phyloP scores from a whole-genome alignment of 2,888 invertebrate genomes.

The Agrotis exclamationis region DNA sequence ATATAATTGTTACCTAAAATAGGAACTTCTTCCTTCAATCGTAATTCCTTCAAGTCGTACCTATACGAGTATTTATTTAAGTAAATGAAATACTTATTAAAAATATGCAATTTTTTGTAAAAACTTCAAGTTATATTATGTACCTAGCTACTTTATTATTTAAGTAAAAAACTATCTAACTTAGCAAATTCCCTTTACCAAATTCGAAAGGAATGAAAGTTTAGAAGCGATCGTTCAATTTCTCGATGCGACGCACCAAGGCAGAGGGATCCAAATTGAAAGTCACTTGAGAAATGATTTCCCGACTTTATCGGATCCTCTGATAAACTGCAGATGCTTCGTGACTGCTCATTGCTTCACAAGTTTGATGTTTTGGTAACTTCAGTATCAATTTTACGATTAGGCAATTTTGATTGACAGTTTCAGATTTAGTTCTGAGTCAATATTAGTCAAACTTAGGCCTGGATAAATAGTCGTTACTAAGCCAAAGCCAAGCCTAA shows the following conservation, averaged over 20 bases:
- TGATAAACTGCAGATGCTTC: constrained; percentile 55
- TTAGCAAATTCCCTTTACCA: constrained; percentile 48
- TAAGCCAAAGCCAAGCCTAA: too few relatives aligned
- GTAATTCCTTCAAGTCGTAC: too few relatives aligned
- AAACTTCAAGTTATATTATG: not conserved
- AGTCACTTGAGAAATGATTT: constrained; percentile 78
- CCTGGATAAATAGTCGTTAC: too few relatives aligned
- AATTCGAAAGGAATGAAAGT: constrained; percentile 59
- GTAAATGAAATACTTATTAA: too few relatives aligned
- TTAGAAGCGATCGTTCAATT: constrained; percentile 60
- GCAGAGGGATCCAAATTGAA: constrained; percentile 72
- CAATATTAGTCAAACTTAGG: too few relatives aligned
- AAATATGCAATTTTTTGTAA: not conserved
- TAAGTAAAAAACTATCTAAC: constrained; percentile 49
- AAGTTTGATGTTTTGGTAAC: constrained; percentile 13
- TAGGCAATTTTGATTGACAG: not conserved
- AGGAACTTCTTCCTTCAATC: too few relatives aligned
- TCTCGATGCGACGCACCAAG: constrained; percentile 61
- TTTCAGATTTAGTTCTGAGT: not conserved
- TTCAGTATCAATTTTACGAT: not conserved
- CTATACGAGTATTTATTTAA: too few relatives aligned
- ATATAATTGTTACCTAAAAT: too few relatives aligned
- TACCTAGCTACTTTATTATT: not conserved
- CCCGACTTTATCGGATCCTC: constrained; percentile 65
- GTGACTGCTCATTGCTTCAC: constrained; percentile 50